Base-by-base conservation (phyloP, 2,888 invertebrate genomes). In the Neoaliturus tenellus region DNA sequence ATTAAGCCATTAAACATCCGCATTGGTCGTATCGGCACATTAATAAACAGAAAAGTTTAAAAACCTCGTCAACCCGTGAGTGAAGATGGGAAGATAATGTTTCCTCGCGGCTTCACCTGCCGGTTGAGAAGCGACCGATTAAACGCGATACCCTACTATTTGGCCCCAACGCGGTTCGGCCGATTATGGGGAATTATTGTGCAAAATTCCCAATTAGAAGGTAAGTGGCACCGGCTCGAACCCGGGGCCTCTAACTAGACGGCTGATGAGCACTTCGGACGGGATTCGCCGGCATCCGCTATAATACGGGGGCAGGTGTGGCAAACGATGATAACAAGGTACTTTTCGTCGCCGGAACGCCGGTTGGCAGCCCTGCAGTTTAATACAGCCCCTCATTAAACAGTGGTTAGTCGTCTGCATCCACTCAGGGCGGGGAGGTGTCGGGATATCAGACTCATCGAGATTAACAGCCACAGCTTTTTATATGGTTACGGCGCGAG, bases 131-230 rank as follows among this genome's bases (percentile, higher is more conserved):
- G 25, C 62, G 62, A 14, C 25, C 6, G 62, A 62, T 62, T 62
- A 62, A 62, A 62, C 28, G 62, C 62, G 31, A 62, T 62, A 8
- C 62, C 62, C 62, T 62, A 28, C 62, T 62, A 62, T 62, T 62
- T 28, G 25, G 62, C 1, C 31, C 28, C 28, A 31, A 4, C 62
- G 28, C 55, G 23, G 55, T 23, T 23, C 55, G 25, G 62, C 28
- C 33, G 55, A 78, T 78, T 78, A 78, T 33, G 17, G 78, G 33
- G 35, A 55, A 55, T 78, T 78, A 78, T 48, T 51, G 17, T 55
- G 78, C 78, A 78, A 78, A 78, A 78, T 78, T 78, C 78, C 55
- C 78, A 78, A 78, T 78, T 78, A 78, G 78, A 20, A 35, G 78
- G 78, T 78, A 78, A 78, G 51, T 78, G 78, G 55, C 12, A 71